Conservation (phyloP, 30 jellyfish, hydroid and myxozoan species). For the Aurelia sp. region DNA sequence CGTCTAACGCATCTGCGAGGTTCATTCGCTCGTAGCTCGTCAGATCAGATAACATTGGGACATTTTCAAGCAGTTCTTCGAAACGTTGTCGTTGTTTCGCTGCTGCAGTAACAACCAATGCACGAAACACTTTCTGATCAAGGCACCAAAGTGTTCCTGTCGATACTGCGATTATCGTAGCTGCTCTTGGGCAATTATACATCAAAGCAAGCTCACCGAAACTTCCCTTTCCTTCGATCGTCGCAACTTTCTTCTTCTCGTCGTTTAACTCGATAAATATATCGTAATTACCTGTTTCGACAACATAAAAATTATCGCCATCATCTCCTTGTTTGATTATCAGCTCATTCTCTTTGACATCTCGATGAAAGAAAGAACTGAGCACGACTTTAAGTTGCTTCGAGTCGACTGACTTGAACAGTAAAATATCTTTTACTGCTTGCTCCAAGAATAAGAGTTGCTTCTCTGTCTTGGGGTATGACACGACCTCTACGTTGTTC, state of each 20-base stretch:
- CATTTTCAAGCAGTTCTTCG: constrained; percentile 85
- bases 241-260: constrained; percentile 79
- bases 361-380: constrained; percentile 85
- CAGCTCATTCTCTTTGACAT: constrained; percentile 71
- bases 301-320: constrained; percentile 96
- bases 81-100: constrained; percentile 84
- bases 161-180: constrained; percentile 90
- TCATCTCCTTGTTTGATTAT: constrained; percentile 97
- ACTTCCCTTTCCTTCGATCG: constrained; percentile 90
- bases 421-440: constrained; percentile 83
- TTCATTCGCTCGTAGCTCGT: constrained; percentile 93
- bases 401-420: constrained; percentile 83
- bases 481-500: constrained; percentile 70
- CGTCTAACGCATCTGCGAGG: constrained; percentile 94
- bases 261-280: constrained; percentile 65
- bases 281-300: constrained; percentile 85
- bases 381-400: constrained; percentile 79
- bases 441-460: constrained; percentile 79
- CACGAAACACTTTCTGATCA: constrained; percentile 93
- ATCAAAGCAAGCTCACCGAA: constrained; percentile 96
- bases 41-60: constrained; percentile 86
- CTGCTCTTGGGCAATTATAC: constrained; percentile 98
- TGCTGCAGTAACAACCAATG: constrained; percentile 90
- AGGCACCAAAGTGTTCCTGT: constrained; percentile 95
- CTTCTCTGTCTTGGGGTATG: constrained; percentile 86